Evolutionary conservation across 2,888 invertebrate species (phyloP), one percentile per base, ranked within the genome.

Genomic region (Xestoiulus laeticollis): DNA sequence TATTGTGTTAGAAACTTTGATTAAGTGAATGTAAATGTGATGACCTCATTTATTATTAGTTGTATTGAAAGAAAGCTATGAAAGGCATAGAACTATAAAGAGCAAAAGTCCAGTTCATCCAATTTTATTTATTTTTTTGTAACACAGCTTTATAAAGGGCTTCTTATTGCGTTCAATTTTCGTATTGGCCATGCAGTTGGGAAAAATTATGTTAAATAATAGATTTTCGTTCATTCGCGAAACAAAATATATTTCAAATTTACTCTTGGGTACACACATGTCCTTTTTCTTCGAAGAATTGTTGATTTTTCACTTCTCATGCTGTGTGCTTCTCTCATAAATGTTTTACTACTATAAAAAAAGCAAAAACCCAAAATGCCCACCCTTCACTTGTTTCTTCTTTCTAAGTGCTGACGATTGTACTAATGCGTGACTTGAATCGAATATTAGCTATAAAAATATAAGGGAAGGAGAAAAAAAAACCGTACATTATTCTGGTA

Each of bases 401-500:
- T 85, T 85, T 16, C 85, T 85, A 85, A 85, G 44, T 85, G 85
- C 85, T 85, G 85, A 85, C 85, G 85, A 85, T 38, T 85, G 85
- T 85, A 85, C 85, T 85, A 85, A 85, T 85, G 85, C 85, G 85
- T 43, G 85, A 85, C 85, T 85, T 19, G 85, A 85, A 85, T 85
- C 44, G 43, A 85, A 85, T 85, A 85, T 85, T 85, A 85, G 85
- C 85, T 85, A 85, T 85, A 85, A 85, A 85, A 85, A 85, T 85
- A 43, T 85, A 85, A 26, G 38, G 85, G 12, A 22, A 82, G 32
- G 33, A n/a, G 26, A 43, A 38, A 85, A 85, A 38, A 85, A 33
- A 19, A 22, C 12, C 59, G 59, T 48, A 48, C 78, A 78, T 85
- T 85, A 85, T 85, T 85, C 85, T 85, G 26, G 85, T 22, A 85